Evolutionary conservation across 2,113 vertebrate species (phyloP).

Genomic region (Gnathonemus echidnorhynchus): DNA sequence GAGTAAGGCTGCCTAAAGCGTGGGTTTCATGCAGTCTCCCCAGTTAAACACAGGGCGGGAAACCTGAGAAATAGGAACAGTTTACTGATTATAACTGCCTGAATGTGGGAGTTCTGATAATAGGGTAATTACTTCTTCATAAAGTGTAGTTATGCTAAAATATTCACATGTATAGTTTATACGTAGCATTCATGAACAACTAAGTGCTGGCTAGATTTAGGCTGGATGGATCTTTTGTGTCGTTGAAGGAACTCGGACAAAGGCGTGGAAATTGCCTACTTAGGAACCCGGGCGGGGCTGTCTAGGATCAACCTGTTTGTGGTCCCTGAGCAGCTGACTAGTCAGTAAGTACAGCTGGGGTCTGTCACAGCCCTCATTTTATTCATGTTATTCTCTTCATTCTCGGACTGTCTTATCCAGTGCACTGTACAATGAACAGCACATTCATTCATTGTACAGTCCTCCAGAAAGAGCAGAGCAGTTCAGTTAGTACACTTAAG

Average conservation of each 20-base stretch:
- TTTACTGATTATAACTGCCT: background rate
- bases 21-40: background rate
- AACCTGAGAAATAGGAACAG: background rate
- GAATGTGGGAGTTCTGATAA: background rate
- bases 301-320: slow-evolving; percentile 92
- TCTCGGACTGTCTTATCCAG: background rate
- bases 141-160: background rate
- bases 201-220: background rate
- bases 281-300: slow-evolving; percentile 87
- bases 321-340: slow-evolving; percentile 82
- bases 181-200: background rate
- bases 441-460: background rate
- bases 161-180: background rate
- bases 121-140: background rate
- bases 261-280: slow-evolving; percentile 93
- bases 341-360: slow-evolving; percentile 71
- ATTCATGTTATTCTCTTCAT: background rate
- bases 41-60: background rate
- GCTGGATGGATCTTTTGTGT: background rate
- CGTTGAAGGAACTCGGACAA: slow-evolving; percentile 88
- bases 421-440: background rate
- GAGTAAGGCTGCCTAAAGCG: slow-evolving; percentile 68
- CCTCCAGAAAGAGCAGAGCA: background rate
- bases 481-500: background rate
- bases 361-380: background rate